Base-by-base conservation (phyloP, 2,888 invertebrate species). In the Sussaba pulchella region DNA sequence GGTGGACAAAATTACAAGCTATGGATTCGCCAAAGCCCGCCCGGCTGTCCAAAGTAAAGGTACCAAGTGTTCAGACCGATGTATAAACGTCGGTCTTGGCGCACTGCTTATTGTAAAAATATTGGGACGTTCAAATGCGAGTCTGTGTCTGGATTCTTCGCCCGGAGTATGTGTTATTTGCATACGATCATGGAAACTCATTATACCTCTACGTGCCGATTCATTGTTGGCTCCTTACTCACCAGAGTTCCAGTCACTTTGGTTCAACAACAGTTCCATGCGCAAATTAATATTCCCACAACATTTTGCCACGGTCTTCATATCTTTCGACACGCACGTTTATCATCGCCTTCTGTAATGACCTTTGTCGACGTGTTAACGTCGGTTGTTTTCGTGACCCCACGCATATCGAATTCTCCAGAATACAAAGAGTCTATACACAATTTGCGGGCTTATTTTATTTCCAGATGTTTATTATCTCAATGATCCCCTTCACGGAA, bases 111-210 rank as follows among this genome's bases (percentile, higher is more conserved):
- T 54, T 70, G 12, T n/a, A 43, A 39, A 31, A 63, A 61, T 47
- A 64, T 47, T n/a, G 47, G 78, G 59, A 73, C 79, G 83, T 86
- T 88, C 74, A 79, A 85, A 87, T 88, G 88, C 85, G 31, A 39
- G 36, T 50, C 50, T 12, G 26, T 14, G 26, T 26, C 45, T 19
- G 14, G 17, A 64, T 41, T 64, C 36, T 17, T 54, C 45, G 67
- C 31, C 41, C 3, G 50, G 47, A 17, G 2, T 39, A 59, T 10
- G 41, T 26, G 41, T 67, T 79, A 88, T 88, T 87, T 85, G 84
- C 88, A 88, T 88, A 82, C 84, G 84, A 84, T 87, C 85, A 87
- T 88, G 87, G 87, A 84, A 83, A 85, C 84, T 71, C 79, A 72
- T 81, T 76, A 74, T 76, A 79, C 81, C 14, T 75, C 59, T 70